phyloP scores from a whole-genome alignment of 2,113 vertebrate species.

The Dunckerocampus dactyliophorus region DNA sequence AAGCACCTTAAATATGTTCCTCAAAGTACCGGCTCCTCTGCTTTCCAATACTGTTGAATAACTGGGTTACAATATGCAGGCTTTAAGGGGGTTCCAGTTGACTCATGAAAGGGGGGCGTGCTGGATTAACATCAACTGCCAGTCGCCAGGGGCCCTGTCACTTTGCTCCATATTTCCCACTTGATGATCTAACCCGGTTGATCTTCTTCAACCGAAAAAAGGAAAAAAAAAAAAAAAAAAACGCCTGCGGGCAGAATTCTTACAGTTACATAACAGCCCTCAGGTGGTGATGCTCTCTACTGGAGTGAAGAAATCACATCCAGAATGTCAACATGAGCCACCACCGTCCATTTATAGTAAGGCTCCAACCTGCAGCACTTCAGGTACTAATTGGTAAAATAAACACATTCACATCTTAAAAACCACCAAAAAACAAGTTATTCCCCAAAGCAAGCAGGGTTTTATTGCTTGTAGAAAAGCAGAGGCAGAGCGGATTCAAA shows the following conservation, averaged over 20 bases:
- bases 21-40: not conserved
- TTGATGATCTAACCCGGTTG: slow-evolving; percentile 51
- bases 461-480: slow-evolving; percentile 44
- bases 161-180: slow-evolving; percentile 54
- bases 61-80: slow-evolving; percentile 26
- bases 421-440: not conserved
- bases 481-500: slow-evolving; percentile 14
- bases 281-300: slow-evolving; percentile 51
- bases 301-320: slow-evolving; percentile 52
- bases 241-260: slow-evolving; percentile 40
- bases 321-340: slow-evolving; percentile 39
- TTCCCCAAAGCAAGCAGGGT: slow-evolving; percentile 12
- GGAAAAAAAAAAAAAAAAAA: not conserved
- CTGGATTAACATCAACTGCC: slow-evolving; percentile 49
- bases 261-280: slow-evolving; percentile 42
- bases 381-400: not conserved
- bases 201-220: slow-evolving; percentile 44
- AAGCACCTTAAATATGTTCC: not conserved
- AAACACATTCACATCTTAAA: not conserved
- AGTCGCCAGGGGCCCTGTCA: slow-evolving; percentile 47
- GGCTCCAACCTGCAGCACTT: slow-evolving; percentile 41
- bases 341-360: slow-evolving; percentile 34
- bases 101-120: slow-evolving; percentile 29
- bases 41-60: slow-evolving; percentile 1
- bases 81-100: slow-evolving; percentile 25